Evolutionary conservation across 2,797 vertebrate genomes (phyloP), one percentile per base, ranked within the genome.

Genomic region (Sylvia borin): DNA sequence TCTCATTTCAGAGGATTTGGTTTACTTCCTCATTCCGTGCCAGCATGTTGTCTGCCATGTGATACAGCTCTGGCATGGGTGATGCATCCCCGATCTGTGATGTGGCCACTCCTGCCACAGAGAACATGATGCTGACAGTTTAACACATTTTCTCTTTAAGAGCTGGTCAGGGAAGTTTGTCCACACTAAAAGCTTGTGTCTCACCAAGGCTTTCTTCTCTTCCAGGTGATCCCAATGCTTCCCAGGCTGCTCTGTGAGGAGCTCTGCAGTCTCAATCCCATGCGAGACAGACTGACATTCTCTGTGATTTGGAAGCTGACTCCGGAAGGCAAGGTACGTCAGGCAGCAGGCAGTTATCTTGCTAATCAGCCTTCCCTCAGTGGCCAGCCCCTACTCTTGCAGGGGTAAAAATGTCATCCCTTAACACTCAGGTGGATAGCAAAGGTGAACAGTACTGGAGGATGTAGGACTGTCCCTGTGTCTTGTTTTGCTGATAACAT

Each of bases 241-340:
- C 99, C 99, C 25, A 97, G 98, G 79, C 98, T 99, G 90, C 98
- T 99, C 57, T 99, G 99, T 94, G 99, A 99, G 96, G 99, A 99
- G 95, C 97, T 99, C 76, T 99, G 99, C 98, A 99, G 99, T 95
- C 98, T 99, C 93, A 99, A 99, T 87, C 99, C 99, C 92, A 98
- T 99, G 98, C 98, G 74, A 0, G 99, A 99, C 96, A 98, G 99
- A 70, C 98, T 99, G 87, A 99, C 99, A 0, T 99, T 99, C 98
- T 99, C 99, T 5, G 99, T 99, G 94, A 98, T 99, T 95, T 99
- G 99, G 99, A 99, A 97, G 17, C 88, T 99, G 88, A 98, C 99
- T 87, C 98, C 99, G 0, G 96, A 99, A 97, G 99, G 99, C 92
- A 99, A 99, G 98, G 99, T 99, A 98, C 93, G 29, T 87, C 9